phyloP scores from a whole-genome alignment of 2,797 vertebrate genomes.

The Gambelia wislizenii region DNA sequence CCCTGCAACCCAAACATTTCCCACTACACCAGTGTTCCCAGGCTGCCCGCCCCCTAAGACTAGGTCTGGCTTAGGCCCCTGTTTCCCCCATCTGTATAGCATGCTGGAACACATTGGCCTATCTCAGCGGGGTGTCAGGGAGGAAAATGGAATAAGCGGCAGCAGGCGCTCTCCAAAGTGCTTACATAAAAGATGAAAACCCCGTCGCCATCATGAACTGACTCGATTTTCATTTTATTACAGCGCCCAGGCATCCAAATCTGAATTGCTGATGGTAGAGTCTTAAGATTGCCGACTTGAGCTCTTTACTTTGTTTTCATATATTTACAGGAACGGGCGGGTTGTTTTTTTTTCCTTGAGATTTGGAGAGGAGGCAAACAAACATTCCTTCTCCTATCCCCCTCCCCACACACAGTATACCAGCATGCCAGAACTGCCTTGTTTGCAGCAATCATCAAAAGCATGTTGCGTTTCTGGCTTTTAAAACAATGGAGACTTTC shows the following conservation, averaged over 20 bases:
- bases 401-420: too few relatives aligned
- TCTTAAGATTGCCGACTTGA: not conserved
- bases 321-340: not conserved
- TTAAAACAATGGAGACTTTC: not conserved
- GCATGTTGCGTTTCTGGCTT: not conserved
- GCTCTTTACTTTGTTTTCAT: not conserved
- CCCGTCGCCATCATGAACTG: too few relatives aligned
- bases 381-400: not conserved
- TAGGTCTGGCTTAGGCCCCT: too few relatives aligned
- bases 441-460: slow-evolving; percentile 14
- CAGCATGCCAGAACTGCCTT: not conserved
- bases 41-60: too few relatives aligned
- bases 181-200: not conserved
- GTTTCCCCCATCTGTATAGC: too few relatives aligned
- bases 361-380: not conserved
- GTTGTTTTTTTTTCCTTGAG: too few relatives aligned
- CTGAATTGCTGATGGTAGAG: slow-evolving; percentile 7
- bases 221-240: not conserved
- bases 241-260: not conserved
- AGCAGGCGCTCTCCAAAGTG: not conserved
- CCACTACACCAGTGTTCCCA: too few relatives aligned
- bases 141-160: not conserved
- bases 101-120: too few relatives aligned
- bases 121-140: not conserved
- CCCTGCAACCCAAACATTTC: too few relatives aligned